A percentile compares a stretch with the other conserved stretches of the same genome.
Evolutionary conservation across 2,797 vertebrate genomes (phyloP).

Genomic region (Myotis planiceps): DNA sequence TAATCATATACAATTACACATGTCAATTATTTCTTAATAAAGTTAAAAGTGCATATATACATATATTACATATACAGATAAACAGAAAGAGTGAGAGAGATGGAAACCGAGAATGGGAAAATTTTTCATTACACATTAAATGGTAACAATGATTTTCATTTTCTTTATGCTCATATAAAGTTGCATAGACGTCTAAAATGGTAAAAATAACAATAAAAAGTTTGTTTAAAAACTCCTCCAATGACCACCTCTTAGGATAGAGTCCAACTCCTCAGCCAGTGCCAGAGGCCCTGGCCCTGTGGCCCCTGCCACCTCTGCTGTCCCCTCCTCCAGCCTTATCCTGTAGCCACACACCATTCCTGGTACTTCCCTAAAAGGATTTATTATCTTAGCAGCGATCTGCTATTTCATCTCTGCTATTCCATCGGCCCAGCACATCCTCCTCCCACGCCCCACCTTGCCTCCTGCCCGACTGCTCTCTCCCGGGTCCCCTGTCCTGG

Average conservation of each 20-base stretch:
- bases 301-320: neutral
- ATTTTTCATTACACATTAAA: neutral
- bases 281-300: neutral
- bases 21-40: neutral
- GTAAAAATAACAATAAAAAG: neutral
- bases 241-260: neutral
- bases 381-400: neutral
- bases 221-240: neutral
- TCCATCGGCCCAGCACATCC: neutral
- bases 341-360: rapidly evolving
- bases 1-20: neutral
- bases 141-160: neutral
- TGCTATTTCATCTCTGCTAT: neutral
- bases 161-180: neutral
- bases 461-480: neutral
- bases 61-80: neutral
- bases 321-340: neutral
- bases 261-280: neutral
- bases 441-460: rapidly evolving
- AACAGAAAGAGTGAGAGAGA: neutral
- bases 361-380: neutral
- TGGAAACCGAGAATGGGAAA: neutral
- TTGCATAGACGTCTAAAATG: neutral
- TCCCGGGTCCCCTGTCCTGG: neutral
- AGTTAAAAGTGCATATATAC: neutral